A percentile compares a stretch with the other conserved stretches of the same genome.
phyloP scores from a whole-genome alignment of 2,113 vertebrate genomes.

The Xiphorhynchus elegans region DNA sequence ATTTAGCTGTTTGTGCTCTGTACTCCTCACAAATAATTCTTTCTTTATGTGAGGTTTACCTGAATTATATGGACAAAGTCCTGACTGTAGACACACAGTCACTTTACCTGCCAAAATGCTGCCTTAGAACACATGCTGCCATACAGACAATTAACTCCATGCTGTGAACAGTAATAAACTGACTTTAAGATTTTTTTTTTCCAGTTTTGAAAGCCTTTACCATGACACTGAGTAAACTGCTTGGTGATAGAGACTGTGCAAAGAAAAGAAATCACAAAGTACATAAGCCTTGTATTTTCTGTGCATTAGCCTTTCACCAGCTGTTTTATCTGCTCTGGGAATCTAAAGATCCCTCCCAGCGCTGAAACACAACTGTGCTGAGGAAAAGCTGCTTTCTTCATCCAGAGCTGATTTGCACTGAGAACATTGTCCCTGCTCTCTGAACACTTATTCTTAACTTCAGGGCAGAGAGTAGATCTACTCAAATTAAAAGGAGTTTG shows the following conservation, averaged over 20 bases:
- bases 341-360: background rate
- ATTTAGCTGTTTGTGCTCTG: background rate
- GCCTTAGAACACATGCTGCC: background rate
- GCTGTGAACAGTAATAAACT: background rate
- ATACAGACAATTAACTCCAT: background rate
- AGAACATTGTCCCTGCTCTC: rapidly evolving
- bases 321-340: background rate
- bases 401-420: background rate
- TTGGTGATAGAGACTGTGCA: background rate
- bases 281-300: background rate
- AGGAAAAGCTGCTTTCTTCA: background rate
- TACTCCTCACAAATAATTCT: background rate
- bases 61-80: background rate
- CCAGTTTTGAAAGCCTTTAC: background rate
- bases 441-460: background rate
- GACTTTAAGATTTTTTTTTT: background rate
- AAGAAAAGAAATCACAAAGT: background rate
- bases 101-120: background rate
- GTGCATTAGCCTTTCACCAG: background rate
- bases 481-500: background rate
- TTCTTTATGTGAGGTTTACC: background rate
- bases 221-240: background rate
- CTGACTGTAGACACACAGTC: background rate
- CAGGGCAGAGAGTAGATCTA: background rate
- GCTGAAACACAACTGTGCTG: background rate